A percentile compares a stretch with the other conserved stretches of the same genome.
phyloP scores from a whole-genome alignment of 2,113 vertebrate genomes.

The Pollimyrus isidori region DNA sequence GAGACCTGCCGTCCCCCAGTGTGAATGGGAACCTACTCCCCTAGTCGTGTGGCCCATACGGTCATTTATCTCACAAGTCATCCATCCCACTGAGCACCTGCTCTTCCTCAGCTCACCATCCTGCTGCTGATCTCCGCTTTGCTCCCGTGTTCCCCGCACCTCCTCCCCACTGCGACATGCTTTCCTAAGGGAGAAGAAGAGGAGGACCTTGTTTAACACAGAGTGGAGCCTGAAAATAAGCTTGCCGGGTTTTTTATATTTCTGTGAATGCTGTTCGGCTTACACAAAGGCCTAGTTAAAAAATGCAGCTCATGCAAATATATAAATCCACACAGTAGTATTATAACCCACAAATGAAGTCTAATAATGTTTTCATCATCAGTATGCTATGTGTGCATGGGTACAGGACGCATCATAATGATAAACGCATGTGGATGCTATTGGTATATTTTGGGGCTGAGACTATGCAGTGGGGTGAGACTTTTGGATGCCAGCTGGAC shows the following conservation, averaged over 20 bases:
- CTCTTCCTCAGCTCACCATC: conserved; percentile 12
- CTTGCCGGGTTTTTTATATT: not conserved
- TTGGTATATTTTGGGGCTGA: not conserved
- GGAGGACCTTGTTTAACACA: not conserved
- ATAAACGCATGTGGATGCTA: not conserved
- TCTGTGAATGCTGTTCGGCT: not conserved
- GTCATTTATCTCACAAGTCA: not conserved
- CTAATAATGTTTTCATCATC: not conserved
- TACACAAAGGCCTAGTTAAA: not conserved
- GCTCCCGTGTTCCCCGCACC: not conserved
- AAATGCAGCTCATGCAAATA: not conserved
- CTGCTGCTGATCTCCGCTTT: conserved; percentile 9
- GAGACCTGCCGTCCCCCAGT: not conserved
- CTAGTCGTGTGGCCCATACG: not conserved
- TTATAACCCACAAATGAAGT: not conserved
- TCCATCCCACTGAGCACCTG: conserved; percentile 10
- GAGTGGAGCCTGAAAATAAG: not conserved
- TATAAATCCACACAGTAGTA: not conserved
- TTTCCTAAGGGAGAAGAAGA: conserved; percentile 11
- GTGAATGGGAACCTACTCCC: not conserved
- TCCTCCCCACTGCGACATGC: not conserved
- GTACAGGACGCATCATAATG: not conserved
- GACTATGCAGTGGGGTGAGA: not conserved
- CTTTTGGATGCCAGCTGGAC: not conserved
- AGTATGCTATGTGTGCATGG: conserved; percentile 11